Conservation (phyloP, 2,888 invertebrate genomes). For the Brassicogethes aeneus region DNA sequence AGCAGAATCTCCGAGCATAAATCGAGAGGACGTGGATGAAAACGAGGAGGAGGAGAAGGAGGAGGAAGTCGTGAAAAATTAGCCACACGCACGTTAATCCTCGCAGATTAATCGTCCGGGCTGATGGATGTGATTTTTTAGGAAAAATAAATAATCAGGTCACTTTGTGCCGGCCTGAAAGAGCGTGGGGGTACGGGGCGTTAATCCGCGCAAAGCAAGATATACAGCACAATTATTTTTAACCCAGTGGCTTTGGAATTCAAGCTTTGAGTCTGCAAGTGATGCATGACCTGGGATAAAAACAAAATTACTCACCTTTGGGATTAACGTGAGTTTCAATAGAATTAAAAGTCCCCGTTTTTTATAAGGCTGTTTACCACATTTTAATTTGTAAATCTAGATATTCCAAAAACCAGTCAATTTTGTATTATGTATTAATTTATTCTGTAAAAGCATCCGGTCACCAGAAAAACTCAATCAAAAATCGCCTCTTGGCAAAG, state of each 20-base stretch:
- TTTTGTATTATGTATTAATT: too few species aligned
- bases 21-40: not conserved
- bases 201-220: conserved; percentile 37
- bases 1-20: too few species aligned
- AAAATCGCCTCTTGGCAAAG: too few species aligned
- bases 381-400: not conserved
- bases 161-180: conserved; percentile 24
- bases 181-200: too few species aligned
- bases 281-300: conserved; percentile 31
- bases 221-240: conserved; percentile 36
- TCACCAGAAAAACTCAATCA: too few species aligned
- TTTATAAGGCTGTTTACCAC: too few species aligned
- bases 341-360: not conserved
- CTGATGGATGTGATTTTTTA: conserved; percentile 5
- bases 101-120: not conserved
- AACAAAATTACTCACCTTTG: conserved; percentile 28
- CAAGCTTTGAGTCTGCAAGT: conserved; percentile 28
- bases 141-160: conserved; percentile 20
- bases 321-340: conserved; percentile 20
- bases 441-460: too few species aligned
- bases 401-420: too few species aligned
- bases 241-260: conserved; percentile 34
- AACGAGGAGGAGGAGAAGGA: not conserved
- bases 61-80: not conserved
- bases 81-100: not conserved